phyloP scores from a whole-genome alignment of 2,113 vertebrate genomes.

The Manacus vitellinus region DNA sequence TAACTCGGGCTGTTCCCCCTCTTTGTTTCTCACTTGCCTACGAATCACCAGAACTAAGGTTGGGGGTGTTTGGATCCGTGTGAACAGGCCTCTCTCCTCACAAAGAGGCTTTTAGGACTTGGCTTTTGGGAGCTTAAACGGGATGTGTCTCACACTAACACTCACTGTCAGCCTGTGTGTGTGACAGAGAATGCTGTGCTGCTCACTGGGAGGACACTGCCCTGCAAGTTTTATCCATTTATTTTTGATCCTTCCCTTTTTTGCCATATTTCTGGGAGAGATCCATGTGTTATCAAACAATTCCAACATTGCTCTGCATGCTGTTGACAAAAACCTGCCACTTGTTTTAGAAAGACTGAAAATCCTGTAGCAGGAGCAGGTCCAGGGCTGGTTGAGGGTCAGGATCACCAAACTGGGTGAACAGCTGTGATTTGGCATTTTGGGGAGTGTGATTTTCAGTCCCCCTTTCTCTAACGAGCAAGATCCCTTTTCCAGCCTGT shows the following conservation, averaged over 20 bases:
- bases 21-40: constrained; percentile 11
- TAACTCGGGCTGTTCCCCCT: constrained; percentile 53
- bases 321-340: background rate
- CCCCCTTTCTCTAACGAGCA: background rate
- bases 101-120: background rate
- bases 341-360: background rate
- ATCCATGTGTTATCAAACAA: accelerated
- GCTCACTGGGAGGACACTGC: background rate
- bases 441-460: background rate
- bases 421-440: accelerated
- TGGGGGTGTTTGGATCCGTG: background rate
- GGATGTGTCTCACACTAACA: constrained; percentile 7
- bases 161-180: background rate
- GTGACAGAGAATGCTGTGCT: background rate
- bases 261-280: background rate
- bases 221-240: background rate
- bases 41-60: background rate
- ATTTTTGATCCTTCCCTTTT: background rate
- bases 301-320: background rate
- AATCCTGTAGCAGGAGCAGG: background rate
- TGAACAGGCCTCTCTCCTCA: background rate
- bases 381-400: background rate
- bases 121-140: background rate
- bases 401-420: background rate
- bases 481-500: background rate